Evolutionary conservation across 2,113 vertebrate genomes (phyloP).

Genomic region (Rallus limicola): DNA sequence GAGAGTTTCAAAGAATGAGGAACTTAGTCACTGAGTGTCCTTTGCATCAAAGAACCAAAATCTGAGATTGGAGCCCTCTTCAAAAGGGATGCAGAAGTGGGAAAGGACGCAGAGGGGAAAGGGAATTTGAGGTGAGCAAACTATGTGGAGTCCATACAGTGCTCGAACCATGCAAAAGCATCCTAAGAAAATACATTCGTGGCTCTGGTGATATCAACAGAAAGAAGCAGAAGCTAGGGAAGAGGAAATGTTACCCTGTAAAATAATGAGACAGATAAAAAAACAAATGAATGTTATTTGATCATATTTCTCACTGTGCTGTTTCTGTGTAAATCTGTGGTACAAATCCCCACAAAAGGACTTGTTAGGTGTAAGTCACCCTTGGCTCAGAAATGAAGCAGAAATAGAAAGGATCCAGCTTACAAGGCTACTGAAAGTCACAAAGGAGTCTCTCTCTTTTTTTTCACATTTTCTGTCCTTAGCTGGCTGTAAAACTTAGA

Average conservation of each 20-base stretch:
- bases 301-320: neutral
- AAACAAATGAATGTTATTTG: neutral
- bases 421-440: neutral
- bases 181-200: neutral
- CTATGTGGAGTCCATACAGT: neutral
- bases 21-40: neutral
- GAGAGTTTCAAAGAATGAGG: neutral
- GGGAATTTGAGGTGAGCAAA: neutral
- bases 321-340: neutral
- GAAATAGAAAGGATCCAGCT: neutral
- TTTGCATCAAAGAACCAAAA: neutral
- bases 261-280: neutral
- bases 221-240: neutral
- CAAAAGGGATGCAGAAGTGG: neutral
- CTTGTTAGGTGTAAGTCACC: neutral
- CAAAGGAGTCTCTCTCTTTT: neutral
- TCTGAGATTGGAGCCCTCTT: neutral
- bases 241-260: neutral
- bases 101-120: neutral
- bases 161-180: rapidly evolving
- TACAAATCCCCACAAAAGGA: neutral
- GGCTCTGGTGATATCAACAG: neutral
- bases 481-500: neutral
- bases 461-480: neutral
- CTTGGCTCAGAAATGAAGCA: neutral